A percentile compares a stretch with the other conserved stretches of the same genome.
phyloP scores from a whole-genome alignment of 2,113 vertebrate genomes.

The Amphiprion percula region DNA sequence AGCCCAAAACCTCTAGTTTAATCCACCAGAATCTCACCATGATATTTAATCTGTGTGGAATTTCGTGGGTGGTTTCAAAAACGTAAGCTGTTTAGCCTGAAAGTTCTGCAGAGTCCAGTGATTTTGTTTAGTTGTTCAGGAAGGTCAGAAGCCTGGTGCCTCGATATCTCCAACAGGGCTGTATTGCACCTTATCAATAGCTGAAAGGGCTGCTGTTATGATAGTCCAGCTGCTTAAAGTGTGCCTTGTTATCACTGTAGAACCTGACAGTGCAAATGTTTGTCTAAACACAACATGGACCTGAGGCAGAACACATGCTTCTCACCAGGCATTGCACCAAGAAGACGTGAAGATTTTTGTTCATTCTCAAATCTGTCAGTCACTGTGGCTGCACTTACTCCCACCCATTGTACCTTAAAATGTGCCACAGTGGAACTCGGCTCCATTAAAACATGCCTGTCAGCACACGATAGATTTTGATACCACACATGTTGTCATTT shows the following conservation, averaged over 20 bases:
- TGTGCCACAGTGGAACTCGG: slow-evolving; percentile 1
- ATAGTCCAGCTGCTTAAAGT: slow-evolving; percentile 68
- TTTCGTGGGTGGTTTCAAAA: slow-evolving; percentile 59
- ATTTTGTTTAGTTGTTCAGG: slow-evolving; percentile 63
- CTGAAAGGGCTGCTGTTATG: slow-evolving; percentile 64
- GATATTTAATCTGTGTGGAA: slow-evolving; percentile 77
- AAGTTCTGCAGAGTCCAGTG: slow-evolving; percentile 31
- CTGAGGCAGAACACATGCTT: neutral
- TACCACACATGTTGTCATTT: slow-evolving; percentile 62
- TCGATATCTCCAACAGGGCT: slow-evolving; percentile 64
- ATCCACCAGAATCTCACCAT: slow-evolving; percentile 65
- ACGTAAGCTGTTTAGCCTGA: slow-evolving; percentile 33
- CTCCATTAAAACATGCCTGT: slow-evolving; percentile 50
- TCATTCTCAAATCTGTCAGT: neutral
- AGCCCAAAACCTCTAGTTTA: slow-evolving; percentile 62
- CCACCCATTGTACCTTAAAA: neutral
- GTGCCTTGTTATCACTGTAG: slow-evolving; percentile 67
- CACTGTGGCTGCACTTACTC: neutral
- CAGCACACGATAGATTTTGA: slow-evolving; percentile 54
- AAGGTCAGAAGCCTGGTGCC: slow-evolving; percentile 77
- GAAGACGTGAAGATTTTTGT: neutral
- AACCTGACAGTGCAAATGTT: slow-evolving; percentile 60
- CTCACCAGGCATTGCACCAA: neutral
- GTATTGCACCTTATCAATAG: slow-evolving; percentile 75
- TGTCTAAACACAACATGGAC: slow-evolving; percentile 63